phyloP scores from a whole-genome alignment of 1,140 invertebrate species.

The Leptinotarsa defecta region DNA sequence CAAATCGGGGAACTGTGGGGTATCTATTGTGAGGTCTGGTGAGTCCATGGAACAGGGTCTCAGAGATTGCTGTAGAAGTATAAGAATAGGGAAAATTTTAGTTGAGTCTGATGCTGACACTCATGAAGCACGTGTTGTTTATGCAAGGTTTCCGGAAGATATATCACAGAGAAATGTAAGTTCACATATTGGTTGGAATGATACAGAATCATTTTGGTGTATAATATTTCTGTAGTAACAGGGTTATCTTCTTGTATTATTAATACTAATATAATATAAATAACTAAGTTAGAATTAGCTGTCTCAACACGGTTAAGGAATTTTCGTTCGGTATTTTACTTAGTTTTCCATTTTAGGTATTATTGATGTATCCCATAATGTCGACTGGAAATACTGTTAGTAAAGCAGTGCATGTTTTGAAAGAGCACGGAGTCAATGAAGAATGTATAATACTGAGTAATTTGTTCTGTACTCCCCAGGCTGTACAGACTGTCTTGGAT shows the following conservation, averaged over 20 bases:
- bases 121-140: constrained; percentile 94
- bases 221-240: too few species aligned
- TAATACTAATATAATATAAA: too few species aligned
- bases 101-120: constrained; percentile 97
- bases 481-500: constrained; percentile 82
- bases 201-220: too few species aligned
- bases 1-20: constrained; percentile 96
- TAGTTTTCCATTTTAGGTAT: constrained; percentile 59
- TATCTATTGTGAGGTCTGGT: constrained; percentile 93
- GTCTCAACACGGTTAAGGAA: too few species aligned
- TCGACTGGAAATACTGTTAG: constrained; percentile 95
- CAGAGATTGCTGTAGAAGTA: constrained; percentile 95
- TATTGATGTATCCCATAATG: constrained; percentile 99
- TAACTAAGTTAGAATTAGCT: too few species aligned
- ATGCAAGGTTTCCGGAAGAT: constrained; percentile 97
- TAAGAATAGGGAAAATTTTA: constrained; percentile 96
- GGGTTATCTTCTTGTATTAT: too few species aligned
- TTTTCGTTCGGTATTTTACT: too few species aligned
- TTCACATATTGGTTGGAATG: background rate
- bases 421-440: constrained; percentile 91
- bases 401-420: constrained; percentile 90
- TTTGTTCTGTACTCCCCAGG: constrained; percentile 93
- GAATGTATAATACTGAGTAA: constrained; percentile 94
- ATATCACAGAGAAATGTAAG: constrained; percentile 78
- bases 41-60: constrained; percentile 99